These are phyloP conservation scores for Argyrosomus japonicus DNA, from an alignment of 2,113 vertebrate genomes.

Conservation along the genomic window DNA sequence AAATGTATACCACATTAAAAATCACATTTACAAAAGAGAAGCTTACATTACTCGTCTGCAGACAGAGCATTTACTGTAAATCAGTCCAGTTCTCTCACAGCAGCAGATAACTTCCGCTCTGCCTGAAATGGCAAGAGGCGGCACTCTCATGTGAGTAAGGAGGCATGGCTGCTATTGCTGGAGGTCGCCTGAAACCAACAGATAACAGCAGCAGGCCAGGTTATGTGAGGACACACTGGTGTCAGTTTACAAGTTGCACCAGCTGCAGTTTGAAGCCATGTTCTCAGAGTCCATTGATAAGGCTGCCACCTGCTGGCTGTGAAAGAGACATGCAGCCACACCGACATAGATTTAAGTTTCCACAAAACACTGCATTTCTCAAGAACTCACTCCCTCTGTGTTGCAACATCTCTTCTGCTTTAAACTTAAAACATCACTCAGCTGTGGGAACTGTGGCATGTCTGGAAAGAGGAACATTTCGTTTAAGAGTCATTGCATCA, in stretches of 20 bases:
- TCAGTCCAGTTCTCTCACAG: background rate
- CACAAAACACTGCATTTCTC: background rate
- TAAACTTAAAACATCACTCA: background rate
- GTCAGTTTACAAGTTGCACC: conserved; percentile 37
- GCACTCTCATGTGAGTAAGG: background rate
- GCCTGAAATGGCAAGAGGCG: background rate
- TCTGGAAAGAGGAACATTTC: conserved; percentile 32
- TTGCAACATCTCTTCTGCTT: conserved; percentile 29
- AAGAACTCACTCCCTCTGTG: background rate
- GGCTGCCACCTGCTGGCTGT: conserved; percentile 35
- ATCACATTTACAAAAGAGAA: no score
- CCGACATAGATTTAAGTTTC: background rate
- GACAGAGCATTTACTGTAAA: conserved; percentile 44
- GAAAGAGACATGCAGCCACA: background rate
- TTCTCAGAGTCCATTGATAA: background rate
- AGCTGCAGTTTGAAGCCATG: background rate
- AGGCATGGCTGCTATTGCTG: background rate
- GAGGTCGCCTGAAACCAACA: background rate
- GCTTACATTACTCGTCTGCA: no score
- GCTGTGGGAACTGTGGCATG: background rate
- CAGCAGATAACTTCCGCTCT: background rate
- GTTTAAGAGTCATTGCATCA: conserved; percentile 1
- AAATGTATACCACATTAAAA: no score
- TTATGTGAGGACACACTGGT: conserved; percentile 50
- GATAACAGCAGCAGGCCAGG: background rate